These are phyloP conservation scores for Drosophila quadrilineata DNA, from an alignment of 1,140 invertebrate genomes.

Conservation along the genomic window DNA sequence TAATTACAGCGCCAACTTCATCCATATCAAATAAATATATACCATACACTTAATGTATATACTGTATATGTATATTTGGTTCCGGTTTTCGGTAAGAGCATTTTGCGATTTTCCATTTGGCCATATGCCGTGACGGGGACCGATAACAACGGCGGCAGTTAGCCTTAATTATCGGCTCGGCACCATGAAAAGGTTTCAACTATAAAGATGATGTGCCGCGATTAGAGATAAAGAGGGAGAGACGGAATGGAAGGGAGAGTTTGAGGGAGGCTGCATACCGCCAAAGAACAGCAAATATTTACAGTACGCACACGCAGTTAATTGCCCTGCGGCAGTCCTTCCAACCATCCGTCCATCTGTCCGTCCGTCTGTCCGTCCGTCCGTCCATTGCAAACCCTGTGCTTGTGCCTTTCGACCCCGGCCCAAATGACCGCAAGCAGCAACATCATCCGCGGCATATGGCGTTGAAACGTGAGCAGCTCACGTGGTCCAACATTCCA, in stretches of 20 bases:
- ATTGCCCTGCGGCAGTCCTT: slow-evolving; percentile 6
- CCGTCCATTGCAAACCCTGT: no score
- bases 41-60: no score
- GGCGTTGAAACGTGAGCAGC: slow-evolving; percentile 37
- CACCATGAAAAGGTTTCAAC: not conserved
- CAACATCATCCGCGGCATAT: slow-evolving; percentile 19
- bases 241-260: not conserved
- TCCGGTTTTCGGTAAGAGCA: slow-evolving; percentile 25
- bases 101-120: not conserved
- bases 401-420: no score
- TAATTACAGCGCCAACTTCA: slow-evolving; percentile 21
- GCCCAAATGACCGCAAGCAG: slow-evolving; percentile 24
- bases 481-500: not conserved
- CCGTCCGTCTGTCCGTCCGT: slow-evolving; percentile 3
- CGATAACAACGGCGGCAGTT: slow-evolving; percentile 5
- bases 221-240: slow-evolving; percentile 1
- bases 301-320: slow-evolving; percentile 27
- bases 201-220: slow-evolving; percentile 9
- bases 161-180: slow-evolving; percentile 40
- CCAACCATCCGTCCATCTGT: not conserved
- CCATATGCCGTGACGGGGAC: slow-evolving; percentile 16
- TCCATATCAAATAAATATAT: slow-evolving; percentile 13
- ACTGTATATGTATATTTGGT: slow-evolving; percentile 17
- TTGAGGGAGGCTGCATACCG: slow-evolving; percentile 4
- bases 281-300: slow-evolving; percentile 44